Evolutionary conservation across 2,888 invertebrate genomes (phyloP), one percentile per base, ranked within the genome.

Genomic region (Eumacrocentrus americanus): DNA sequence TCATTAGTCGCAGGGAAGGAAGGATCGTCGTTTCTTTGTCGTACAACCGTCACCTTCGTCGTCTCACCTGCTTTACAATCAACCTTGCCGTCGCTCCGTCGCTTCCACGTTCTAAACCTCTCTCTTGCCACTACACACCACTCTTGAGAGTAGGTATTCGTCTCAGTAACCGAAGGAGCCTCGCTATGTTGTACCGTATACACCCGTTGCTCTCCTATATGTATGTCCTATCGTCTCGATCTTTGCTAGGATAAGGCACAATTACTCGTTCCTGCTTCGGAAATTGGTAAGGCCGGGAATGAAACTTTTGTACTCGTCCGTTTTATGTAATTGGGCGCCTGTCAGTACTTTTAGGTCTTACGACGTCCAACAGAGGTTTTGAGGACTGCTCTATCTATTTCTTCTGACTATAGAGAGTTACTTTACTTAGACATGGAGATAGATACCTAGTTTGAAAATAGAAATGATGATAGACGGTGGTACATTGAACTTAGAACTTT

Each of bases 1-100:
- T 78, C 78, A 78, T 78, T 78, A 78, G 77, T 77, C 72, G 71
- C 70, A 70, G 68, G 70, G 68, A 47, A 56, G 34, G 35, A 54
- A 54, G 23, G 18, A 50, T 51, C 37, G 14, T 42, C 46, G n/a
- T 63, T 70, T 65, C 63, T 66, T 67, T 66, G 66, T 64, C 54
- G 57, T 59, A 58, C 62, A 61, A 34, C 48, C 38, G 48, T 35
- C 62, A 61, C 34, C 59, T 58, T 57, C 42, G 34, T 56, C 53
- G 47, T 59, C 64, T 65, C 65, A 72, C 71, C 69, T 71, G 51
- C 66, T 72, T 71, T 66, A 77, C 77, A 77, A 77, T 78, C 78
- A 77, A 78, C 75, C 76, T 73, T 71, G n/a, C n/a, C n/a, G n/a
- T n/a, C n/a, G n/a, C n/a, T n/a, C n/a, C 16, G 34, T 42, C 22